phyloP scores from a whole-genome alignment of 2,113 vertebrate genomes.

The Athene noctua region DNA sequence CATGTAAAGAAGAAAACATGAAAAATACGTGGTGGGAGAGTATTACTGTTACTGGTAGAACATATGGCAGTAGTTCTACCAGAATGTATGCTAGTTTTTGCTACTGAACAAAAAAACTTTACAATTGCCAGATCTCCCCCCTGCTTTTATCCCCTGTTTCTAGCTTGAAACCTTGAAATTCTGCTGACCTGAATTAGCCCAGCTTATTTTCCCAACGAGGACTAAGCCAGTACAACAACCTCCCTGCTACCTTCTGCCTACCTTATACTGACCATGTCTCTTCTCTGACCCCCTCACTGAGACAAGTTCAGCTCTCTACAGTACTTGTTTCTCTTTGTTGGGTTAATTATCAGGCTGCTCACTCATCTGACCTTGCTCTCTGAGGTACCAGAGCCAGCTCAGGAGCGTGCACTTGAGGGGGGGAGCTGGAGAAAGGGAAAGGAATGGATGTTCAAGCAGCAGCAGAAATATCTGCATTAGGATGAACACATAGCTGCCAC shows the following conservation, averaged over 20 bases:
- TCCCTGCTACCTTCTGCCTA: background rate
- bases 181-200: background rate
- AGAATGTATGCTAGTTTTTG: background rate
- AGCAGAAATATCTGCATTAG: background rate
- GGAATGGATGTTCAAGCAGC: background rate
- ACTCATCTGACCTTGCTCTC: background rate
- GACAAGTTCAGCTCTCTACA: background rate
- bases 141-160: rapidly evolving
- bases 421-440: background rate
- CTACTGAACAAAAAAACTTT: background rate
- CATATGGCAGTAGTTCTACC: background rate
- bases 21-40: background rate
- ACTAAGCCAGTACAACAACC: background rate
- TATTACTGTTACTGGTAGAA: background rate
- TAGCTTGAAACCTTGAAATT: background rate
- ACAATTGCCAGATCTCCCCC: background rate
- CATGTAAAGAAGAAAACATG: background rate
- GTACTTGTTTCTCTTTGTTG: background rate
- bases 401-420: background rate
- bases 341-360: background rate
- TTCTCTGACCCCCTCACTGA: background rate
- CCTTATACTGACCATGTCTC: background rate
- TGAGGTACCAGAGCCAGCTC: background rate
- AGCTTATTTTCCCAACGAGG: background rate
- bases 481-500: background rate